Base-by-base conservation (phyloP, 53 echinoderm and acorn worm genomes). In the Zoroaster sp. region DNA sequence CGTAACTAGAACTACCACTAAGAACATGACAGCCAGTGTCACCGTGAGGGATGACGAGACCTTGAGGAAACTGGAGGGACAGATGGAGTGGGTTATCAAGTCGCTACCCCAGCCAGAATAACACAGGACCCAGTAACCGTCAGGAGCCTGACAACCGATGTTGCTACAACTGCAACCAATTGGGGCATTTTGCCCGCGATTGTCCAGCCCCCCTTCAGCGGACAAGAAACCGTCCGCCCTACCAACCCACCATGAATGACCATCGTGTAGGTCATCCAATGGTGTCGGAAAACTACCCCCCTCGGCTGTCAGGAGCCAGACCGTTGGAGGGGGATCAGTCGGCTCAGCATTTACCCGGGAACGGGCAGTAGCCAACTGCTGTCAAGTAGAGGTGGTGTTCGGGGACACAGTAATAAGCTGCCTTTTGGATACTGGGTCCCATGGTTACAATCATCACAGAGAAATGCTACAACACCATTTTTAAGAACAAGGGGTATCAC, bases 401-500 rank as follows among this genome's bases (percentile, higher is more conserved):
- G 69, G 69, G 14, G 35, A 34, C 12, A 32, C 7, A 30, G 5
- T 5, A 13, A 8, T 69, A 69, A 69, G 32, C 1, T 34, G 69
- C 35, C 69, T 34, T 1, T 32, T 69, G 0, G 35, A 69, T 32
- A 34, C 69, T 69, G 69, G 69, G 8, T 72, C 73, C 3, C n/a
- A 72, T 72, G 73, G 73, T 72, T 13, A 72, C 73, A 13, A 72
- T 40, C 18, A 40, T 72, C 3, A 72, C 73, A 40, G 73, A 72
- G 10, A 14, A 13, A 14, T 72, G 18, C 40, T 72, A 40, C 40
- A 72, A 40, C 39, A 4, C 5, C 31, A 68, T 33, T 34, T 31
- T 28, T 4, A 32, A 34, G 34, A 34, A 32, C 32, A 33, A 28
- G 34, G 68, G 68, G 4, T 4, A 7, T 14, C 72, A 2, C 9